Percentiles rank a stretch among this genome's conserved stretches.
Evolutionary conservation across 2,113 vertebrate genomes (phyloP).

Genomic region (Lamprotornis superbus): DNA sequence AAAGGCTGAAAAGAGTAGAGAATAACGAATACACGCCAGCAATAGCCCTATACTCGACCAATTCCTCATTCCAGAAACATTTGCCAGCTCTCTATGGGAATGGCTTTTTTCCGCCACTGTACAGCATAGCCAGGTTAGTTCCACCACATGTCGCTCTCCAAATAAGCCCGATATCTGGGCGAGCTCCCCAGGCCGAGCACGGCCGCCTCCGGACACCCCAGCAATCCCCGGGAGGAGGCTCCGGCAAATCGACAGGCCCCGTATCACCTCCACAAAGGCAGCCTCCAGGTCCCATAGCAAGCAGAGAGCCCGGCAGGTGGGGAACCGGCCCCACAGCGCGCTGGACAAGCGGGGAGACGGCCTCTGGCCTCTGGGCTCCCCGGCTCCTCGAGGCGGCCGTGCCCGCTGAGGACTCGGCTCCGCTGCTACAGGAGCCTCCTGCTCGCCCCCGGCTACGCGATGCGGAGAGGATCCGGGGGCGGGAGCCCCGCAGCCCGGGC

Average conservation of each 20-base stretch:
- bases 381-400: background rate
- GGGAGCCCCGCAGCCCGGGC: background rate
- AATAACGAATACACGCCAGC: background rate
- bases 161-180: background rate
- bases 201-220: background rate
- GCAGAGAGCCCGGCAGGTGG: background rate
- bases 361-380: background rate
- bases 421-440: background rate
- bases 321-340: background rate
- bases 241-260: background rate
- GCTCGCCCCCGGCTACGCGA: background rate
- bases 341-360: background rate
- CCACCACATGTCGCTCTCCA: background rate
- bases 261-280: background rate
- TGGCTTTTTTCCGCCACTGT: background rate
- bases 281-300: background rate
- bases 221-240: background rate
- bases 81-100: slow-evolving; percentile 28
- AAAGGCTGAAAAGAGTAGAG: background rate
- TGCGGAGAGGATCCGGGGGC: background rate
- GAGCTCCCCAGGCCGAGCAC: background rate
- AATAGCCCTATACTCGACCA: background rate
- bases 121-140: background rate
- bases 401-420: background rate
- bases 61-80: background rate